Conservation (phyloP, 2,113 vertebrate species). For the Crypturellus undulatus region DNA sequence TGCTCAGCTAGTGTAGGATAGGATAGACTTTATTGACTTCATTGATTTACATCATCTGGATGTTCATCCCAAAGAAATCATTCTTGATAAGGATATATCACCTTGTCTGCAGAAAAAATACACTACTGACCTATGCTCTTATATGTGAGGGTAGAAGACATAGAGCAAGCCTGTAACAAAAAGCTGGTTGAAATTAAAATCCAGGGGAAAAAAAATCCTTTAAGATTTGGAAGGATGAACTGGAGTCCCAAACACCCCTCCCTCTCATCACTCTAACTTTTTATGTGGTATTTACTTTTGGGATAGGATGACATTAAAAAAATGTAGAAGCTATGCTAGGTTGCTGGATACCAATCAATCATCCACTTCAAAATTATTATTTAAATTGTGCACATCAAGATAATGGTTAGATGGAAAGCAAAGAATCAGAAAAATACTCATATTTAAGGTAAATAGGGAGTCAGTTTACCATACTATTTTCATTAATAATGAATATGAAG, state of each 20-base stretch:
- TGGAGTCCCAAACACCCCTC: fast-evolving
- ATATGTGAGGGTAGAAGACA: background rate
- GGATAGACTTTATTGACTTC: background rate
- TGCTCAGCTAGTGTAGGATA: background rate
- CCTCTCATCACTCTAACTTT: background rate
- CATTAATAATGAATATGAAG: background rate
- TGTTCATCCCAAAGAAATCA: background rate
- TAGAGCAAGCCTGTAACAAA: background rate
- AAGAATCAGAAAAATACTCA: background rate
- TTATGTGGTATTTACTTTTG: background rate
- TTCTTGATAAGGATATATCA: background rate
- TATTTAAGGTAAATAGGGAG: background rate
- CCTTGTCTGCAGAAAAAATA: background rate
- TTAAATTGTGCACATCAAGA: background rate
- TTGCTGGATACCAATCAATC: background rate
- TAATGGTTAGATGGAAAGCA: background rate
- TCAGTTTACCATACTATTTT: background rate
- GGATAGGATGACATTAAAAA: background rate
- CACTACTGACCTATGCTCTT: background rate
- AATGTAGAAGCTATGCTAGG: background rate
- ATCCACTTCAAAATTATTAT: background rate
- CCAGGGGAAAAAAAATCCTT: background rate
- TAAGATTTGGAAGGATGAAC: background rate
- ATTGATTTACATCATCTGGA: background rate
- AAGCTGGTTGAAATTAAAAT: background rate